Evolutionary conservation across 1,140 invertebrate genomes (phyloP).

Genomic region (Papilio dardanus): DNA sequence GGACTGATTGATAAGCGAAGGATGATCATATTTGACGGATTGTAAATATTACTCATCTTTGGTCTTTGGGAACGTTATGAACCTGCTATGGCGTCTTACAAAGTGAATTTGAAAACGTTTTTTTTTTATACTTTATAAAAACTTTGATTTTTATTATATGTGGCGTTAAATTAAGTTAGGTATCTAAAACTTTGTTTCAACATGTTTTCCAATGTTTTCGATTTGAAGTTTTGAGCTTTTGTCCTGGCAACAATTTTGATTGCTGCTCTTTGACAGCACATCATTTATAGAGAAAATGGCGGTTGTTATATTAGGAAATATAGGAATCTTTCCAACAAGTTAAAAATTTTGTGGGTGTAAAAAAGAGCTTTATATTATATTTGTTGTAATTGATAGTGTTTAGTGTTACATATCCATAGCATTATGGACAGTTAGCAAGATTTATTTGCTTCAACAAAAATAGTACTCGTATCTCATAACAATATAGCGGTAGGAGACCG

Average conservation of each 20-base stretch:
- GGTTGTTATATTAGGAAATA: slow-evolving; percentile 66
- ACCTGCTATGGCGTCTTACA: no score
- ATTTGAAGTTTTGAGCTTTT: neutral
- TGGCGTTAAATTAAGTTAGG: no score
- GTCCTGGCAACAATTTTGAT: slow-evolving; percentile 19
- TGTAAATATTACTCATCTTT: neutral
- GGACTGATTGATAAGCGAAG: no score
- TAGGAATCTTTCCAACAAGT: slow-evolving; percentile 37
- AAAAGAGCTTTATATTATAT: neutral
- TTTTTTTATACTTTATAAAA: no score
- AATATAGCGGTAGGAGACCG: slow-evolving; percentile 45
- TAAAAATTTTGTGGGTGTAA: slow-evolving; percentile 26
- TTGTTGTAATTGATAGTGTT: neutral
- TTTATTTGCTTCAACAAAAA: slow-evolving; percentile 14
- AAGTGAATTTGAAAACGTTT: no score
- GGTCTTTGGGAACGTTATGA: neutral
- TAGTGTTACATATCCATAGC: neutral
- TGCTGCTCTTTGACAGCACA: slow-evolving; percentile 31
- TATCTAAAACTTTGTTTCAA: neutral
- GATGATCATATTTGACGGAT: neutral
- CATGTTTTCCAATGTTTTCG: neutral
- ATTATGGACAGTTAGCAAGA: slow-evolving; percentile 9
- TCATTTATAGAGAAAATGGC: slow-evolving; percentile 64
- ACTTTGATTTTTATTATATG: no score
- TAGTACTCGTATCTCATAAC: slow-evolving; percentile 31